Evolutionary conservation across 2,888 invertebrate species (phyloP), one percentile per base, ranked within the genome.

Genomic region (Tetanocera ferruginea): DNA sequence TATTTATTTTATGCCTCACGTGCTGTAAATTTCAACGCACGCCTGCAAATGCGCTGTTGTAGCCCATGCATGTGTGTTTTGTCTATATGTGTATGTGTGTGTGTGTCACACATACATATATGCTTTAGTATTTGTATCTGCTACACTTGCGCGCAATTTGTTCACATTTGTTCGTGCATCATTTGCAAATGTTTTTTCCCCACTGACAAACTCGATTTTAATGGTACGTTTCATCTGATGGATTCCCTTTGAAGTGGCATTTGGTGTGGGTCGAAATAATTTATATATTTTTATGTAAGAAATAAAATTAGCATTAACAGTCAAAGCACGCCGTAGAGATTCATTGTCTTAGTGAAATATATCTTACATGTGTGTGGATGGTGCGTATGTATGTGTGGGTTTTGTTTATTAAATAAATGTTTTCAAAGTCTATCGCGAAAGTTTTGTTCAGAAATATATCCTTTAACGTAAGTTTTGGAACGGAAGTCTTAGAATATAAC

Each of bases 191-290:
- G 49, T 49, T 49, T 60, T 67, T 43, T 60, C 28, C 60, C 25
- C 60, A 60, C 23, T 31, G 23, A 23, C 67, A 37, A 67, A 67
- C 11, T 67, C 11, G 37, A 67, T 67, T 67, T 67, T 31, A 67
- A 67, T 67, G 67, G 23, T 43, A 49, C 23, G 49, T 37, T 19
- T 37, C 49, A 67, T 43, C 60, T 25, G 23, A 28, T 17, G 5
- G 11, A 25, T 62, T 31, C 28, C 25, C 23, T 60, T 25, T 43
- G 14, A 43, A 43, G 43, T 43, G 43, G 43, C 43, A 11, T 43
- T 43, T 3, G 14, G 11, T 43, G 11, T 43, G 14, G 14, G 43
- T 14, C 11, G 43, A 43, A 11, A 2, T 43, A 43, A 43, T 43
- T 43, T 43, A 43, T 43, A 43, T 43, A 43, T 43, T 43, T 43